Evolutionary conservation across 2,797 vertebrate species (phyloP), one percentile per base, ranked within the genome.

Genomic region (Botia almorhae): DNA sequence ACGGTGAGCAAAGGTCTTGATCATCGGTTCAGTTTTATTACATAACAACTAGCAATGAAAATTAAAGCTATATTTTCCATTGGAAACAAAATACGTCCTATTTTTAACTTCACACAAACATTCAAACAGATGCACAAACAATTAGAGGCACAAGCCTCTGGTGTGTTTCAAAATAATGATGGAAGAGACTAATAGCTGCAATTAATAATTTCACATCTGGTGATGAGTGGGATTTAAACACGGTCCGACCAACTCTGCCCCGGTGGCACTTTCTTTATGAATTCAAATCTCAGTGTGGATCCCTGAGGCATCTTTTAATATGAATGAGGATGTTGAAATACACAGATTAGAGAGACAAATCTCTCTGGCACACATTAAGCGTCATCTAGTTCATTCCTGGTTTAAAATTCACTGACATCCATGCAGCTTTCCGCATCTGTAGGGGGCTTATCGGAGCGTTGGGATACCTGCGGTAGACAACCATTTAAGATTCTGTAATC

Each of bases 311-410:
- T 56, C 55, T 83, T 85, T 83, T 80, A 85, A 83, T 85, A 85
- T 83, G 72, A 81, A 85, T 69, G 82, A 85, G 76, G 79, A 76
- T 74, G 80, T 51, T 36, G 75, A 78, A 74, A 79, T 71, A 81
- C 76, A 69, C 60, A 81, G 84, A 85, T 85, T 85, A 85, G 81
- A 83, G 48, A 83, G 76, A 84, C 82, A 85, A 85, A 85, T 84
- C 84, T 80, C 72, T 61, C 80, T 60, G 58, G 50, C 19, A 36
- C 73, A 79, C 76, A 71, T 55, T 75, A 33, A 71, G 69, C 68
- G 23, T 79, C 65, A 78, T 61, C 75, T 68, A 60, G 71, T 69
- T 85, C 72, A 79, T 85, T 82, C 63, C 76, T 26, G 48, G 65
- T 76, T 71, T 77, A 81, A 78, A 71, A 76, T 56, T 39, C 70